These are phyloP conservation scores for Zeugodacus cucurbitae DNA, from an alignment of 1,140 invertebrate genomes.

Conservation along the genomic window DNA sequence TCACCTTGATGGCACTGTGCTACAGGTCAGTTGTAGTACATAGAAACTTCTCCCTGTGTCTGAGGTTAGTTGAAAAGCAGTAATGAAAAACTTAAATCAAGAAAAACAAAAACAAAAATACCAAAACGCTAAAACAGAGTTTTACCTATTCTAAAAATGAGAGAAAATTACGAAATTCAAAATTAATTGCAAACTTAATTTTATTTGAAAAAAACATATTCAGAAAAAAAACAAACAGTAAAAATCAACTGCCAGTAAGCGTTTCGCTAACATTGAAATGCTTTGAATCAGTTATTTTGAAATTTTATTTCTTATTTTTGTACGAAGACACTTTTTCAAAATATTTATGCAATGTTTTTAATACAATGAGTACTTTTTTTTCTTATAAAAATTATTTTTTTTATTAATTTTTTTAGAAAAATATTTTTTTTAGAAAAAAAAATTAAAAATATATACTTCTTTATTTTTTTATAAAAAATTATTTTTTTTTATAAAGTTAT, in stretches of 20 bases:
- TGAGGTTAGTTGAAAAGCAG: slow-evolving; percentile 85
- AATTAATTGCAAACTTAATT: slow-evolving; percentile 44
- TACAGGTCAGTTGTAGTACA: slow-evolving; percentile 99
- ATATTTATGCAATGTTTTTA: not conserved
- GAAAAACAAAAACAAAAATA: slow-evolving; percentile 49
- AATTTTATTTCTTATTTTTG: not conserved
- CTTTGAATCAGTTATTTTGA: not conserved
- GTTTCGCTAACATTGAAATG: slow-evolving; percentile 12
- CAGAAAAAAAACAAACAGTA: not conserved
- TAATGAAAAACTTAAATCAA: slow-evolving; percentile 69
- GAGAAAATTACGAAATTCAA: not conserved
- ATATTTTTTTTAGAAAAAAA: not conserved
- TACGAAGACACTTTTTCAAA: not conserved
- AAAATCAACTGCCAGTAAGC: not conserved
- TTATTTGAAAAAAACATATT: slow-evolving; percentile 46
- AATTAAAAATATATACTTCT: no score
- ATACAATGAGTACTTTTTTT: no score
- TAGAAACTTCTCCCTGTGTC: slow-evolving; percentile 96
- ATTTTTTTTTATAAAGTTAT: not conserved
- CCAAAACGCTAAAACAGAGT: not conserved
- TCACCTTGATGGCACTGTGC: slow-evolving; percentile 98
- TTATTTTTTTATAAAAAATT: not conserved
- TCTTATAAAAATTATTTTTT: no score
- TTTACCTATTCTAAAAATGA: no score
- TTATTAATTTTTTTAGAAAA: not conserved